Conservation (phyloP, 2,113 vertebrate species). For the Cavia aperea region DNA sequence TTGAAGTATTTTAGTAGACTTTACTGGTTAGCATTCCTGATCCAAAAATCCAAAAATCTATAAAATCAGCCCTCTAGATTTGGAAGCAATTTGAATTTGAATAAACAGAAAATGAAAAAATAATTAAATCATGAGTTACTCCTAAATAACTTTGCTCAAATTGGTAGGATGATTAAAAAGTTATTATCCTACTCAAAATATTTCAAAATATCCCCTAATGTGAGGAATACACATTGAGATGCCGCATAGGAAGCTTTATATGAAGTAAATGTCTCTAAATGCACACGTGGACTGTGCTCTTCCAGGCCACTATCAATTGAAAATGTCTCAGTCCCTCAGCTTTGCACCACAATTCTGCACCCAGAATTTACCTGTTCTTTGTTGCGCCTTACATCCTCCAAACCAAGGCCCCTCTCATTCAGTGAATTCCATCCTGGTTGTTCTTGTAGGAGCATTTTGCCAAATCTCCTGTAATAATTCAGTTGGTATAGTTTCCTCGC, state of each 20-base stretch:
- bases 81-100: no score
- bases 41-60: background rate
- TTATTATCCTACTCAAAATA: background rate
- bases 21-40: no score
- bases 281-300: background rate
- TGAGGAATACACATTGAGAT: background rate
- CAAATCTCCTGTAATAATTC: slow-evolving; percentile 86
- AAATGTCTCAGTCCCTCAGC: background rate
- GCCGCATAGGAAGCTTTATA: background rate
- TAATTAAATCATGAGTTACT: background rate
- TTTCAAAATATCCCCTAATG: background rate
- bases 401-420: slow-evolving; percentile 55
- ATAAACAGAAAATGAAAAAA: background rate
- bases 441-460: slow-evolving; percentile 91
- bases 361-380: slow-evolving; percentile 85
- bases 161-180: background rate
- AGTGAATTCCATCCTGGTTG: slow-evolving; percentile 89
- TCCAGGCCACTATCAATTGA: background rate
- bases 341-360: background rate
- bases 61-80: background rate
- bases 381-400: slow-evolving; percentile 85
- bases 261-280: slow-evolving; percentile 15
- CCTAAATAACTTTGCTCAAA: background rate
- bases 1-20: background rate
- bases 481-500: slow-evolving; percentile 80